Evolutionary conservation across 2,888 invertebrate genomes (phyloP).

Genomic region (Catocala sponsa): DNA sequence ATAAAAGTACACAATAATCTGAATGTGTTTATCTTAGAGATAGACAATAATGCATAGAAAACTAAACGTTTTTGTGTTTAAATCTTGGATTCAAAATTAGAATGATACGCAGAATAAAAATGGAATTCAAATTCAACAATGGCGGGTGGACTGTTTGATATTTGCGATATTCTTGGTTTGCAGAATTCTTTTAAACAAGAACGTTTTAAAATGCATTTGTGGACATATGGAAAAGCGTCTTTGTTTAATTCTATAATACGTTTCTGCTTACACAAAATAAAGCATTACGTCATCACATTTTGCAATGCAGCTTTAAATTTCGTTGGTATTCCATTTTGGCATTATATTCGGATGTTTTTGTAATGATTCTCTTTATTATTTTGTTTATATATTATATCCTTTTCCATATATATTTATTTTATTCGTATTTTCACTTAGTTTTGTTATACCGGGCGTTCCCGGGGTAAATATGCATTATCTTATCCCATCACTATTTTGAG

Average conservation of each 20-base stretch:
- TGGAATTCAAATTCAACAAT: slow-evolving; percentile 28
- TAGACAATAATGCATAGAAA: background rate
- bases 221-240: slow-evolving; percentile 18
- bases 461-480: too few relatives aligned
- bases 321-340: too few relatives aligned
- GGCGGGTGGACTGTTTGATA: slow-evolving; percentile 27
- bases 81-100: slow-evolving; percentile 16
- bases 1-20: background rate
- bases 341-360: too few relatives aligned
- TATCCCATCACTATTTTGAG: too few relatives aligned
- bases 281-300: too few relatives aligned
- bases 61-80: background rate
- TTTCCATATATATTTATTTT: too few relatives aligned
- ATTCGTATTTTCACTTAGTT: too few relatives aligned
- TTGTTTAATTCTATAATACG: slow-evolving; percentile 11
- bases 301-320: too few relatives aligned
- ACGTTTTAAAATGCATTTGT: slow-evolving; percentile 26
- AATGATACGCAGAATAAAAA: slow-evolving; percentile 19
- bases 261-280: too few relatives aligned
- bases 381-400: too few relatives aligned
- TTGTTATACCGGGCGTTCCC: too few relatives aligned
- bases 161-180: slow-evolving; percentile 30
- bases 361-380: too few relatives aligned
- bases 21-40: background rate
- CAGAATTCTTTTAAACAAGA: slow-evolving; percentile 21